A percentile compares a stretch with the other conserved stretches of the same genome.
Conservation (phyloP, 2,888 invertebrate species). For the Bruchidius siliquastri region DNA sequence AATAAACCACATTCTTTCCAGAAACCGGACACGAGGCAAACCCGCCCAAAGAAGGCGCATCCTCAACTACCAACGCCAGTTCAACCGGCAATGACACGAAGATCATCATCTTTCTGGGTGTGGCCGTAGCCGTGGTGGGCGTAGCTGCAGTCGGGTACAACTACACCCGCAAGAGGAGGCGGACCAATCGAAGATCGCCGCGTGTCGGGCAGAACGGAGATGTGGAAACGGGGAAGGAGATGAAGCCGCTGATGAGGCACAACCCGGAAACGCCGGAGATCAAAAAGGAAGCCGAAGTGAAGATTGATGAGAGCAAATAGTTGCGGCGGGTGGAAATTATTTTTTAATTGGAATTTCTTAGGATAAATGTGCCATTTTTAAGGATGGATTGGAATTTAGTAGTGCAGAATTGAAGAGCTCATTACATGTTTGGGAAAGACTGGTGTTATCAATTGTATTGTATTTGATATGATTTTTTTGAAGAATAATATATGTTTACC, state of each 20-base stretch:
- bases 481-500: too few relatives aligned
- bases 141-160: conserved; percentile 55
- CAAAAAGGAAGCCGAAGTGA: background rate
- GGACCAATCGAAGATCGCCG: conserved; percentile 34
- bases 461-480: too few relatives aligned
- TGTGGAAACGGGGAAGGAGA: conserved; percentile 30
- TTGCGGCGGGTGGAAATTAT: background rate
- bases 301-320: background rate
- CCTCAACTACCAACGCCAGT: conserved; percentile 6
- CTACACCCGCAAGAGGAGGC: conserved; percentile 48
- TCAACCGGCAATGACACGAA: conserved; percentile 34
- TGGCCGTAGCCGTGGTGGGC: conserved; percentile 52
- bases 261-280: background rate
- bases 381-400: too few relatives aligned
- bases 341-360: background rate
- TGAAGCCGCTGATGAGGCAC: conserved; percentile 37
- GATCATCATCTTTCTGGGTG: conserved; percentile 50
- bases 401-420: too few relatives aligned
- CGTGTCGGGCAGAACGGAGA: conserved; percentile 19
- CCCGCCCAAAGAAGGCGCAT: conserved; percentile 9
- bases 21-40: background rate
- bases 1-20: background rate
- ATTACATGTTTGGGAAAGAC: too few relatives aligned
- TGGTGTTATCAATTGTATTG: too few relatives aligned
- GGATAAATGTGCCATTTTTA: background rate